Evolutionary conservation across 2,888 invertebrate species (phyloP), one percentile per base, ranked within the genome.

Genomic region (Lucinisca nassula): DNA sequence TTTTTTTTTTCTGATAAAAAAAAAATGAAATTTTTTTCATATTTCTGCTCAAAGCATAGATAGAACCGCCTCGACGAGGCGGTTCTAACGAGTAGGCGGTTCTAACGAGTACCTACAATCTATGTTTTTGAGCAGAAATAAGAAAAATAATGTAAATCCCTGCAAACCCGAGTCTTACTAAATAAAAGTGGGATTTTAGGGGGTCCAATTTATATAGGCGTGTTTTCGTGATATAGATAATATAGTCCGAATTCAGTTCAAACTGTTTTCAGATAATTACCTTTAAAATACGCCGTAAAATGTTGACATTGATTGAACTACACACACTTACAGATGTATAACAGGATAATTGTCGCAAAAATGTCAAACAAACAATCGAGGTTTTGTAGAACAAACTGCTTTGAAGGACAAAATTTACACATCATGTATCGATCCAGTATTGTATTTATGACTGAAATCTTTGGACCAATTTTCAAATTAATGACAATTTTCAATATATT

Each of bases 291-390:
- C 21, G 17, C 35, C 35, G 17, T 67, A 67, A 35, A 67, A 67
- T 67, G 67, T 67, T 32, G 67, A 35, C 67, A 67, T 67, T 67
- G 67, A 67, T 67, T 67, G 32, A 35, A 35, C 67, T 61, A 67
- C 67, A 67, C 67, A 67, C 32, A 67, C 24, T 30, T 67, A 35
- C 35, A 67, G 67, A 67, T 67, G 32, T 67, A 35, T 14, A 35
- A 3, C 4, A 35, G 67, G 67, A 67, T 67, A 67, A 67, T 67
- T 67, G 30, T 21, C 35, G 67, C 17, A 67, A 67, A 35, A 35
- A 35, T 67, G 32, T 32, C 32, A 67, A 8, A 6, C 35, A 21
- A 58, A 67, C 67, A 67, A 67, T 30, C 30, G 35, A 21, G 17
- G 4, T 21, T 35, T 67, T 67, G 67, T 67, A 35, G 21, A 67